Conservation (phyloP, 2,797 vertebrate species). For the Todus mexicanus region DNA sequence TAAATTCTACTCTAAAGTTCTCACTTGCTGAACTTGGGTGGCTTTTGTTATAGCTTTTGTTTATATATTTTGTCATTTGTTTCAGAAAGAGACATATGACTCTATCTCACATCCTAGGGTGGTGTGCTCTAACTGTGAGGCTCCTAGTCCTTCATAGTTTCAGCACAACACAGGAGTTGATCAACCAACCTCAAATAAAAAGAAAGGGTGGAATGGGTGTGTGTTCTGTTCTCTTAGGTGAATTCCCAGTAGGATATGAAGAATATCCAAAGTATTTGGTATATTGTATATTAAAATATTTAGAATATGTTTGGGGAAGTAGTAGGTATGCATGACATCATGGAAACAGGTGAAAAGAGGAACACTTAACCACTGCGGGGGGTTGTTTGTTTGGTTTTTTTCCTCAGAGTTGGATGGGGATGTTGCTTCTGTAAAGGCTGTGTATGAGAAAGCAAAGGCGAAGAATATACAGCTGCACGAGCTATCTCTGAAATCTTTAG, state of each 20-base stretch:
- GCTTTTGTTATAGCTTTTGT: not conserved
- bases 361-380: not conserved
- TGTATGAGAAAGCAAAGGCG: conserved; percentile 77
- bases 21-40: not conserved
- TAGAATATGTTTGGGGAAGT: not conserved
- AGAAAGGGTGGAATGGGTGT: not conserved
- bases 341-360: not conserved
- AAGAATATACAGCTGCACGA: conserved; percentile 76
- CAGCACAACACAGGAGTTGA: not conserved
- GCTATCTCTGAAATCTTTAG: conserved; percentile 86
- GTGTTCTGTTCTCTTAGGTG: not conserved
- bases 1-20: not conserved
- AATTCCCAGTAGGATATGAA: not conserved
- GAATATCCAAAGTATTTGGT: not conserved
- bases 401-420: conserved; percentile 81
- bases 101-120: not conserved
- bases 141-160: not conserved
- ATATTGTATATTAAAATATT: not conserved
- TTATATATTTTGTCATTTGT: not conserved
- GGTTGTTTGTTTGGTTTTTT: not conserved
- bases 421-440: conserved; percentile 78
- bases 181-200: not conserved
- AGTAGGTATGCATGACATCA: not conserved
- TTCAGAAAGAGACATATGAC: not conserved
- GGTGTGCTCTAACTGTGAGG: not conserved